Percentiles rank a stretch among this genome's conserved stretches.
Evolutionary conservation across 2,888 invertebrate species (phyloP).

Genomic region (Patella ulyssiponensis): DNA sequence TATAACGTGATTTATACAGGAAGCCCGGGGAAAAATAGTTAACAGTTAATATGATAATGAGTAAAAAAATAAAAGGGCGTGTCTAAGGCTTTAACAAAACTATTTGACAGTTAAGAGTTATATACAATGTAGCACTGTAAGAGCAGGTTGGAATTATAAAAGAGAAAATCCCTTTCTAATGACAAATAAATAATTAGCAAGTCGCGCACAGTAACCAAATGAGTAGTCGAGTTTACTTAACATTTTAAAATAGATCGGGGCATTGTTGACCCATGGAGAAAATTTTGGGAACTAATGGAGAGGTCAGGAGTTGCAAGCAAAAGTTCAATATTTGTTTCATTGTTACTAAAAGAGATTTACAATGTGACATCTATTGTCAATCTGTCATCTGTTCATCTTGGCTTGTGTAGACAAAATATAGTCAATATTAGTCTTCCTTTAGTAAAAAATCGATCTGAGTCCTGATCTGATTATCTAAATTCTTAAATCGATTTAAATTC

Average conservation of each 20-base stretch:
- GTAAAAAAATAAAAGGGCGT: too few species aligned
- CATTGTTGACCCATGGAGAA: too few species aligned
- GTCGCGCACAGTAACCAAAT: background rate
- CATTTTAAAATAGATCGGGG: background rate
- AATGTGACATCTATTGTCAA: conserved; percentile 8
- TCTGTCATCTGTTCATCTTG: background rate
- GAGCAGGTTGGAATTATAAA: too few species aligned
- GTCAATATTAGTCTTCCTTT: background rate
- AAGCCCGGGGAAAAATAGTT: too few species aligned
- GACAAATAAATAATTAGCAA: background rate
- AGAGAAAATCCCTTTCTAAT: too few species aligned
- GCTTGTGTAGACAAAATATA: conserved; percentile 7
- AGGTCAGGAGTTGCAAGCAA: background rate
- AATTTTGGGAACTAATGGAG: too few species aligned
- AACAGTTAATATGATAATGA: too few species aligned
- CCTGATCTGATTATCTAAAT: background rate
- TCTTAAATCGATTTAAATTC: background rate
- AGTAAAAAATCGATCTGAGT: background rate
- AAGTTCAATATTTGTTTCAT: conserved; percentile 7
- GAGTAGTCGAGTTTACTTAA: background rate
- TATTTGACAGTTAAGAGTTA: too few species aligned
- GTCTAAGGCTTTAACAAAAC: too few species aligned
- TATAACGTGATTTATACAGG: too few species aligned
- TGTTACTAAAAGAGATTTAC: conserved; percentile 7
- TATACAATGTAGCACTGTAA: too few species aligned